A percentile compares a stretch with the other conserved stretches of the same genome.
Evolutionary conservation across 2,888 invertebrate species (phyloP).

Genomic region (Melangyna quadrimaculata): DNA sequence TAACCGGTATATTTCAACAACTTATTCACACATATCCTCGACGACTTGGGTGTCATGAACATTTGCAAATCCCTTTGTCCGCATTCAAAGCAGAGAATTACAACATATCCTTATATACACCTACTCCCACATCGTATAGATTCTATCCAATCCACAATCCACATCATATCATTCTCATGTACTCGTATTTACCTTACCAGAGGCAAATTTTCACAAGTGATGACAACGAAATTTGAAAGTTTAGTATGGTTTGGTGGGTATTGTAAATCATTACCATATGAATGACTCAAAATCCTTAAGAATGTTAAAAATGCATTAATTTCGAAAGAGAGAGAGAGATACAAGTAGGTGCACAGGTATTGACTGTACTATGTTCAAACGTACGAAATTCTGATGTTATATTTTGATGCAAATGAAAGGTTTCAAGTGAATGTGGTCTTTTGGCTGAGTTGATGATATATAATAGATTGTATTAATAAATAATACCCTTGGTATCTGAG

Average conservation of each 20-base stretch:
- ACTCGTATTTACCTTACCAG: constrained; percentile 3
- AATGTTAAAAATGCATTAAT: constrained; percentile 60
- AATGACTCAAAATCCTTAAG: constrained; percentile 45
- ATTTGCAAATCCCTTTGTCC: constrained; percentile 61
- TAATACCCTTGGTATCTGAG: too few species aligned
- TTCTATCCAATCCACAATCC: not conserved
- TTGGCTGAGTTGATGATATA: not conserved
- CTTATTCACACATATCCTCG: constrained; percentile 67
- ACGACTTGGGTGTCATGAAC: constrained; percentile 51
- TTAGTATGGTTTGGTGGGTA: constrained; percentile 22
- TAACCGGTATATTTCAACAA: constrained; percentile 56
- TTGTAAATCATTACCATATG: constrained; percentile 65
- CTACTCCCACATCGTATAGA: not conserved
- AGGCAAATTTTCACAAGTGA: constrained; percentile 53
- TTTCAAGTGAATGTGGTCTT: constrained; percentile 8
- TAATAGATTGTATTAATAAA: too few species aligned
- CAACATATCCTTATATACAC: too few species aligned
- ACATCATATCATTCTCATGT: not conserved
- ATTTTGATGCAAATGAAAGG: constrained; percentile 3
- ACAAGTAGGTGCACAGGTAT: constrained; percentile 21
- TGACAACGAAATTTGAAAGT: constrained; percentile 21
- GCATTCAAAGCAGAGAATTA: constrained; percentile 34
- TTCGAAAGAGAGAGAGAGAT: constrained; percentile 37
- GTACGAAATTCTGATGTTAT: constrained; percentile 1
- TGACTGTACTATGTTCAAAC: constrained; percentile 1